phyloP scores from a whole-genome alignment of 1,140 invertebrate species.

The Saccostrea glomerata region DNA sequence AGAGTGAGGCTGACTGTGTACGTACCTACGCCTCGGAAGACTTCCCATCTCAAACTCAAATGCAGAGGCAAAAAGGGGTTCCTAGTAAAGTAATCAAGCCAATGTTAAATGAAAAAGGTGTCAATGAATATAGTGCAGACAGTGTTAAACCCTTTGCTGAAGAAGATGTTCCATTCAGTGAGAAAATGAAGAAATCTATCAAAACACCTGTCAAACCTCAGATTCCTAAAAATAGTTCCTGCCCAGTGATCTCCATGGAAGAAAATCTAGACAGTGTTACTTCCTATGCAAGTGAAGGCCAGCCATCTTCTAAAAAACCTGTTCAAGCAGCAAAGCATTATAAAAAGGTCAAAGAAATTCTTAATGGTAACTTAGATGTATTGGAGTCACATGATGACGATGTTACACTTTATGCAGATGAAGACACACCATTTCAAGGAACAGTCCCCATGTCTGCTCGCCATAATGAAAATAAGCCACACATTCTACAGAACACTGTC shows the following conservation, averaged over 20 bases:
- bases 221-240: constrained; percentile 5
- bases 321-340: constrained; percentile 44
- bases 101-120: background rate
- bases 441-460: constrained; percentile 57
- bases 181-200: constrained; percentile 30
- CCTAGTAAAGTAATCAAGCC: background rate
- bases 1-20: background rate
- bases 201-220: constrained; percentile 44
- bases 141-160: constrained; percentile 34
- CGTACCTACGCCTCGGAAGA: background rate
- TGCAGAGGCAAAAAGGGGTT: background rate
- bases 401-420: constrained; percentile 87
- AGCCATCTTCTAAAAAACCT: constrained; percentile 46
- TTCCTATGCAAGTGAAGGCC: constrained; percentile 52
- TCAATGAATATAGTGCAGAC: constrained; percentile 22
- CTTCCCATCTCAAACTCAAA: background rate
- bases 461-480: constrained; percentile 13
- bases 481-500: background rate
- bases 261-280: constrained; percentile 47
- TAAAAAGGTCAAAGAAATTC: constrained; percentile 50
- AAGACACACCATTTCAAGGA: constrained; percentile 86
- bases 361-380: constrained; percentile 52
- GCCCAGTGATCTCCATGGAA: constrained; percentile 43
- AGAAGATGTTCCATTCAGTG: constrained; percentile 30
- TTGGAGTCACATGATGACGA: constrained; percentile 79